A percentile compares a stretch with the other conserved stretches of the same genome.
These are phyloP conservation scores for Lamproptera curius DNA, from an alignment of 2,888 invertebrate genomes.

Conservation along the genomic window DNA sequence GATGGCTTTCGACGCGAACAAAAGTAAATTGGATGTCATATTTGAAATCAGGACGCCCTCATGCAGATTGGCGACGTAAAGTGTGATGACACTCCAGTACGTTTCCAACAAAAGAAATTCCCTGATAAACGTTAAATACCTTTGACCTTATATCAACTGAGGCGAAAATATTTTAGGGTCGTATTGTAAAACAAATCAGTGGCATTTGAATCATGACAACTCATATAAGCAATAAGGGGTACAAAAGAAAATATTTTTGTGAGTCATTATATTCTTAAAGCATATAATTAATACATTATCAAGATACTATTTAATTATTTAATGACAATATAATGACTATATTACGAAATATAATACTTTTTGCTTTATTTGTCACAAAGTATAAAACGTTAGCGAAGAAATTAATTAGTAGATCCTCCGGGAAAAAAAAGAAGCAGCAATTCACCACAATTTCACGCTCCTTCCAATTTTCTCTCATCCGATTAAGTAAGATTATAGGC, in stretches of 20 bases:
- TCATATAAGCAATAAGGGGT: no score
- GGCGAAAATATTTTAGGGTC: no score
- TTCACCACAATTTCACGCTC: constrained; percentile 9
- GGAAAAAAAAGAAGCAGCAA: not conserved
- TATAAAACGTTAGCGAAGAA: constrained; percentile 1
- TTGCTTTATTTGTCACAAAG: constrained; percentile 1
- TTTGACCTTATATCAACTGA: not conserved
- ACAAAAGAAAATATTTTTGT: no score
- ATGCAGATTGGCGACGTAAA: no score
- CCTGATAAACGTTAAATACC: not conserved
- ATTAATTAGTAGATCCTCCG: constrained; percentile 13
- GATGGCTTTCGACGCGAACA: no score
- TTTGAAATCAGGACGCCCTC: not conserved
- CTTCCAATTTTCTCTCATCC: constrained; percentile 12
- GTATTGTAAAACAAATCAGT: no score
- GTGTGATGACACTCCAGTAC: not conserved
- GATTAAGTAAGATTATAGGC: constrained; percentile 15
- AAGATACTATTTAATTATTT: no score
- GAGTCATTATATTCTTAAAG: no score
- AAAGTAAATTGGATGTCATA: constrained; percentile 4
- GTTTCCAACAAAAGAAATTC: not conserved
- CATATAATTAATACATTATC: no score
- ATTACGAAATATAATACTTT: not conserved
- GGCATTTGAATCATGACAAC: no score
- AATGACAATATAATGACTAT: no score